Base-by-base conservation (phyloP, 2,797 vertebrate genomes). In the Phylloscopus collybita region DNA sequence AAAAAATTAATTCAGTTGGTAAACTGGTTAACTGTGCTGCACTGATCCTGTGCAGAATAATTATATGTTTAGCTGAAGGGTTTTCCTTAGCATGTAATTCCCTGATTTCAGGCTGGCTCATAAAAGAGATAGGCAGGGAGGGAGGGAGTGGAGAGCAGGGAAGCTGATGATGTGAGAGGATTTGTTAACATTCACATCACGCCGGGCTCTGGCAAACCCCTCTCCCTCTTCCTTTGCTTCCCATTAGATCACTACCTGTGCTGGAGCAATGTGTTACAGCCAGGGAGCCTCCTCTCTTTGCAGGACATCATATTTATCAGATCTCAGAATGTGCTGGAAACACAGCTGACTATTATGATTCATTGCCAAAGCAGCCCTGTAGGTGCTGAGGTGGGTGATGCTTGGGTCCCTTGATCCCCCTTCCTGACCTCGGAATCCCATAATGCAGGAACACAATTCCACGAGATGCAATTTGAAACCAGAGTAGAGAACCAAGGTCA, bases 41-140 rank as follows among this genome's bases (percentile, higher is more conserved):
- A 96, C 92, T 96, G 97, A 97, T 98, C 95, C 95, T 93, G 72
- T 95, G 97, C 91, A 85, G 95, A 97, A 96, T 97, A 98, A 98
- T 98, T 97, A 97, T 97, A 96, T 96, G 90, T 97, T 97, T 97
- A 95, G 94, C 97, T 97, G 95, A 96, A 98, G 96, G 90, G 85
- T 93, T 98, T 98, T 97, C 96, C 95, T 96, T 97, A 95, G 94
- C 97, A 97, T 95, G 94, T 97, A 97, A 97, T 97, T 98, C 97
- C 95, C 83, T 97, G 95, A 96, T 97, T 98, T 97, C 86, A 97
- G 97, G 96, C 95, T 97, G 96, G 95, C 95, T 97, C 95, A 96
- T 97, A 70, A 96, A 91, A 95, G 92, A 92, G 94, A 96, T 90
- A 87, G 80, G 76, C 87, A 92, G 85, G 90, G 75, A 93, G 79